phyloP scores from a whole-genome alignment of 2,797 vertebrate genomes.

The Melopsittacus undulatus region DNA sequence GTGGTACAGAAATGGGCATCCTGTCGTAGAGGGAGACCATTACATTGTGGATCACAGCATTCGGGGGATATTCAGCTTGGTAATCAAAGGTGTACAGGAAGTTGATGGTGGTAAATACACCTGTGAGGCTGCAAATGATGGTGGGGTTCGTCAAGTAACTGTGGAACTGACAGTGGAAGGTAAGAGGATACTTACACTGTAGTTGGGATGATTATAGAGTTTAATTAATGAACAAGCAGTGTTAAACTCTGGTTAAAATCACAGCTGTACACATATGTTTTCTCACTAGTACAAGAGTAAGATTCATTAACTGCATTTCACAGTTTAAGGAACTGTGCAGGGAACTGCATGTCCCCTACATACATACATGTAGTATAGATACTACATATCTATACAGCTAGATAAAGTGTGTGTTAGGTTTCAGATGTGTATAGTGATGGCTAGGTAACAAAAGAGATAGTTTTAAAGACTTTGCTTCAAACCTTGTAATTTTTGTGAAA shows the following conservation, averaged over 20 bases:
- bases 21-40: conserved; percentile 77
- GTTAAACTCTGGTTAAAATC: neutral
- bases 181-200: conserved; percentile 17
- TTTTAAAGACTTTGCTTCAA: neutral
- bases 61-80: conserved; percentile 86
- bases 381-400: neutral
- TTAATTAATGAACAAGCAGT: neutral
- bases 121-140: conserved; percentile 85
- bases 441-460: neutral
- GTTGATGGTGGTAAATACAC: conserved; percentile 87
- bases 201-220: neutral
- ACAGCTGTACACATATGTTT: neutral
- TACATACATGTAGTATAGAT: neutral
- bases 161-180: conserved; percentile 91
- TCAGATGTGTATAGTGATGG: neutral
- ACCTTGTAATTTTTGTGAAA: neutral
- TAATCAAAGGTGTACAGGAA: conserved; percentile 79
- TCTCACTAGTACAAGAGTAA: neutral
- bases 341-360: neutral
- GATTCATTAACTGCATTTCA: neutral
- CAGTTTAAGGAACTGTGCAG: neutral
- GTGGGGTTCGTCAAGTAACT: conserved; percentile 85
- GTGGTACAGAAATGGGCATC: conserved; percentile 86
- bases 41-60: conserved; percentile 73
- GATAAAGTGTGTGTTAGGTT: neutral